Evolutionary conservation across 1,140 invertebrate genomes (phyloP).

Genomic region (Ceratina japonica): DNA sequence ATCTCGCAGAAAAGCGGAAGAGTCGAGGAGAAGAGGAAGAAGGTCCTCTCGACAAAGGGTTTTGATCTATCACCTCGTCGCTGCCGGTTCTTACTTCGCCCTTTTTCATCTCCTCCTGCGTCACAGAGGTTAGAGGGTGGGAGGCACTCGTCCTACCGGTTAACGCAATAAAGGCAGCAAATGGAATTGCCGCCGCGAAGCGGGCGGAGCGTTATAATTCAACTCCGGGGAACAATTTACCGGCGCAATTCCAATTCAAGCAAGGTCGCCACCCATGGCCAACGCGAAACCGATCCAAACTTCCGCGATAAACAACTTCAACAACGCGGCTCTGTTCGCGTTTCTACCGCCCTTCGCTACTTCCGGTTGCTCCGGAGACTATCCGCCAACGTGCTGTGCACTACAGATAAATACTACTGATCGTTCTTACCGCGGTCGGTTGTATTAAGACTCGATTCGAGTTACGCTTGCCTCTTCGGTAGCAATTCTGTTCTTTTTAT

Average conservation of each 20-base stretch:
- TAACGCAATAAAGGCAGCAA: slow-evolving; percentile 63
- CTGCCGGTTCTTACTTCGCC: slow-evolving; percentile 13
- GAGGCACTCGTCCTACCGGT: slow-evolving; percentile 34
- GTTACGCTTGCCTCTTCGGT: not conserved
- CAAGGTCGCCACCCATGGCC: slow-evolving; percentile 44
- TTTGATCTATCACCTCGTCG: slow-evolving; percentile 54
- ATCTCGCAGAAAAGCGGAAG: slow-evolving; percentile 2
- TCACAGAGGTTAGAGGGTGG: not conserved
- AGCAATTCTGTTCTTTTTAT: not conserved
- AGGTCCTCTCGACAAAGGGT: slow-evolving; percentile 37
- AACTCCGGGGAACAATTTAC: slow-evolving; percentile 64
- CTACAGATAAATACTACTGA: not conserved
- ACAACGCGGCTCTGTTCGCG: slow-evolving; percentile 48
- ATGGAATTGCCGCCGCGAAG: slow-evolving; percentile 60
- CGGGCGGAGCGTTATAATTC: slow-evolving; percentile 62
- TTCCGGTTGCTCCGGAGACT: not conserved
- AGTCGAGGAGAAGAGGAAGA: not conserved
- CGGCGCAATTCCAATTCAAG: slow-evolving; percentile 62
- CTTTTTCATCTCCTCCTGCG: slow-evolving; percentile 32
- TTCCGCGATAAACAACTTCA: slow-evolving; percentile 62
- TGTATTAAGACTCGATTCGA: not conserved
- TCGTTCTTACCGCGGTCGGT: not conserved
- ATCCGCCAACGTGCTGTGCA: not conserved
- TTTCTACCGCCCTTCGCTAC: not conserved
- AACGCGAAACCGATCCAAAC: slow-evolving; percentile 59